Percentiles rank a stretch among this genome's conserved stretches.
Evolutionary conservation across 2,888 invertebrate species (phyloP).

Genomic region (Pollenia amentaria): DNA sequence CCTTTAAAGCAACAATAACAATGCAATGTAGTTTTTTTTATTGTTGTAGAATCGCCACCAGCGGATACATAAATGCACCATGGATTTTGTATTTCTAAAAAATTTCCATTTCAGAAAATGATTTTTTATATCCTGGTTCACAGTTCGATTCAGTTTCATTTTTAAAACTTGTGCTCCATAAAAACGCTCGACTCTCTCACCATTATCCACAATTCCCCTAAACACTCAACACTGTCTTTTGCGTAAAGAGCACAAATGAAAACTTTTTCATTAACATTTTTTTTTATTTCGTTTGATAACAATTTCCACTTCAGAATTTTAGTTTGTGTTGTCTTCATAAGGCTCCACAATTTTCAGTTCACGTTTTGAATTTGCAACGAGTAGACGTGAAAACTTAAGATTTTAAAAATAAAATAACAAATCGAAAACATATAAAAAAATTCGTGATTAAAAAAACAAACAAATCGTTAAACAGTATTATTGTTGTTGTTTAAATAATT

Average conservation of each 20-base stretch:
- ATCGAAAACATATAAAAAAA: background rate
- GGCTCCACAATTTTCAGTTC: constrained; percentile 57
- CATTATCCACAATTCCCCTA: constrained; percentile 17
- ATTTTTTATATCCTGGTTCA: no score
- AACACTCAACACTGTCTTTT: constrained; percentile 40
- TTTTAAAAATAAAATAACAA: constrained; percentile 2
- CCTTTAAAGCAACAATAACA: no score
- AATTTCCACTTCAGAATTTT: constrained; percentile 66
- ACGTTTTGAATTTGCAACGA: constrained; percentile 68
- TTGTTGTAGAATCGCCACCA: no score
- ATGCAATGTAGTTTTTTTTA: no score
- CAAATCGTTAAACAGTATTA: constrained; percentile 58
- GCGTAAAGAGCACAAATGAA: constrained; percentile 42
- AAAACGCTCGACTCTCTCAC: constrained; percentile 6
- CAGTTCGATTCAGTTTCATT: no score
- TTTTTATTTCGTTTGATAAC: constrained; percentile 57
- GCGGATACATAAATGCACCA: no score
- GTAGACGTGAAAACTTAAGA: constrained; percentile 29
- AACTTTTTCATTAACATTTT: constrained; percentile 64
- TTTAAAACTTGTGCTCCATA: background rate
- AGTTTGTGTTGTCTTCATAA: constrained; percentile 52
- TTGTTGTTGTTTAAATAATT: constrained; percentile 43
- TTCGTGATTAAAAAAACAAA: constrained; percentile 56
- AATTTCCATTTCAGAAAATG: no score
- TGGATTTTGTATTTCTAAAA: no score